phyloP scores from a whole-genome alignment of 2,797 vertebrate genomes.

The Sebastiscus tertius region DNA sequence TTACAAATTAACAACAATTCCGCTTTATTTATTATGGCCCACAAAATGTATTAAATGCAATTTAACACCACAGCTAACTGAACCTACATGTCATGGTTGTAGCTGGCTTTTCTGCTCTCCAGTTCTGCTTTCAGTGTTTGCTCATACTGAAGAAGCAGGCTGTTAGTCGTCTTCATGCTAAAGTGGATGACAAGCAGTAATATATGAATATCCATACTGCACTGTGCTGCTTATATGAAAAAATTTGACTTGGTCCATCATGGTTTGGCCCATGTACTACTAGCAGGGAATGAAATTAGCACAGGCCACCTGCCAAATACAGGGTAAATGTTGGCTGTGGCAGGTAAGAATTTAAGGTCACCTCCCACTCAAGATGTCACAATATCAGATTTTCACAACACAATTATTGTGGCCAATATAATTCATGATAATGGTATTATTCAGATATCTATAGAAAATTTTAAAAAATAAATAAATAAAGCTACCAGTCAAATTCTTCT shows the following conservation, averaged over 20 bases:
- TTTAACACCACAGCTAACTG: background rate
- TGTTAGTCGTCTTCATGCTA: conserved; percentile 73
- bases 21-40: background rate
- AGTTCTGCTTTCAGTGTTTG: conserved; percentile 77
- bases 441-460: too few relatives aligned
- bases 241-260: too few relatives aligned
- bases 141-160: conserved; percentile 77
- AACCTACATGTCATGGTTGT: conserved; percentile 75
- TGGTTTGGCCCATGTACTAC: background rate
- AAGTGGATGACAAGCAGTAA: conserved; percentile 10
- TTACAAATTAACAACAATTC: conserved; percentile 24
- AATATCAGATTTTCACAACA: too few relatives aligned
- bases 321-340: too few relatives aligned
- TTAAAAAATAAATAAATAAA: too few relatives aligned
- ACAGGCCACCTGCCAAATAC: too few relatives aligned
- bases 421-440: too few relatives aligned
- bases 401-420: too few relatives aligned
- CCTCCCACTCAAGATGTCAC: too few relatives aligned
- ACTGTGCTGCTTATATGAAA: background rate
- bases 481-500: too few relatives aligned
- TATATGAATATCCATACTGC: background rate
- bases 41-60: background rate
- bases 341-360: too few relatives aligned
- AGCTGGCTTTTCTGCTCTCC: conserved; percentile 68
- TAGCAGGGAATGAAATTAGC: too few relatives aligned